Evolutionary conservation across 2,113 vertebrate species (phyloP), one percentile per base, ranked within the genome.

Genomic region (Smithornis capensis): DNA sequence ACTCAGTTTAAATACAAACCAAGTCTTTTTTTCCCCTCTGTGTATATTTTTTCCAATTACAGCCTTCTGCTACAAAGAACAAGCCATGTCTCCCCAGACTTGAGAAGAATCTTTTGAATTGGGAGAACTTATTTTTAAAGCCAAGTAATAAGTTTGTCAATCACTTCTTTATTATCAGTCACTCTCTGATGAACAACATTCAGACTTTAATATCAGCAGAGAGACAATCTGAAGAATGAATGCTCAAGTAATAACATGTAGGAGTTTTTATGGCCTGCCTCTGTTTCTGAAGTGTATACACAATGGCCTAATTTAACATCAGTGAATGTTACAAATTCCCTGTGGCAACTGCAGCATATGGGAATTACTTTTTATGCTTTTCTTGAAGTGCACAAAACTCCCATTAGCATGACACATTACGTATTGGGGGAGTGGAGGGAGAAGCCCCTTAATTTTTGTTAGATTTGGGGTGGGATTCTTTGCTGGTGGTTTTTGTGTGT

Each of bases 111-210:
- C 85, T 93, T 87, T 86, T 88, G 92, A 95, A 89, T 60, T 71
- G 50, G 70, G 78, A 89, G 83, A 97, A 95, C 84, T 94, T 96
- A 62, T 90, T 95, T 96, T 96, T 95, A 94, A 95, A 97, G 71
- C 93, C 84, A 68, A 94, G 92, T 93, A 96, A 97, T 96, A 96
- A 96, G 92, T 97, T 97, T 97, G 96, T 97, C 97, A 96, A 92
- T 97, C 96, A 96, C 88, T 96, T 87, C 91, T 97, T 97, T 97
- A 97, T 96, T 97, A 97, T 97, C 95, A 92, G 95, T 95, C 94
- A 93, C 85, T 97, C 95, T 97, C 94, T 95, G 94, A 96, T 97
- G 96, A 97, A 88, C 96, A 96, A 94, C 95, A 91, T 96, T 95
- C 95, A 96, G 95, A 77, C 86, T 96, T 96, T 96, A 96, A 97